phyloP scores from a whole-genome alignment of 2,797 vertebrate genomes.

The Astyanax mexicanus region DNA sequence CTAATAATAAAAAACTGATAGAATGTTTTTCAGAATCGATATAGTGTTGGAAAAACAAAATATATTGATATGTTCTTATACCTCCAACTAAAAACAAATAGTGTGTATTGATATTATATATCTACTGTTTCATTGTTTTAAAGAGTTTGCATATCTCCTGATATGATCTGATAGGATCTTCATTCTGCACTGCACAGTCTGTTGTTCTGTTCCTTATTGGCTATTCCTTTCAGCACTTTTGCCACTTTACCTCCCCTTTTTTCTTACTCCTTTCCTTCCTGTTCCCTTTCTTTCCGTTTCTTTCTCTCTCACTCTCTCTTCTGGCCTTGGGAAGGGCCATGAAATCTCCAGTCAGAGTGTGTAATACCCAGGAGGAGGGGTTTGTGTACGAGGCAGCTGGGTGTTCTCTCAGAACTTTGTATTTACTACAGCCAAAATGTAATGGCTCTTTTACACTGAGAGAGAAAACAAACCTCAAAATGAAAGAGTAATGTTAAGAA shows the following conservation, averaged over 20 bases:
- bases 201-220: slow-evolving; percentile 24
- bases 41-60: too few species aligned
- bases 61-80: too few species aligned
- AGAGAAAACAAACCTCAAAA: not conserved
- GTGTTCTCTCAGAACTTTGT: slow-evolving; percentile 27
- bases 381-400: slow-evolving; percentile 15
- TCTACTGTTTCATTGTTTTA: too few species aligned
- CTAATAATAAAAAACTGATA: too few species aligned
- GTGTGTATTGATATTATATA: too few species aligned
- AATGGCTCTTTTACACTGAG: not conserved
- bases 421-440: slow-evolving; percentile 20
- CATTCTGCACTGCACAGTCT: not conserved
- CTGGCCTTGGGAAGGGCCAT: slow-evolving; percentile 43
- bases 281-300: slow-evolving; percentile 49
- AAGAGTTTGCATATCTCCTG: too few species aligned
- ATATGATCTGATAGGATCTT: too few species aligned
- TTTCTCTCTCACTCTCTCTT: slow-evolving; percentile 29
- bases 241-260: slow-evolving; percentile 3
- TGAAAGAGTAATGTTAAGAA: slow-evolving; percentile 18
- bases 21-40: too few species aligned
- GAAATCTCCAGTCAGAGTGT: slow-evolving; percentile 38
- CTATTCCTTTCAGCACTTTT: slow-evolving; percentile 19
- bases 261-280: slow-evolving; percentile 44
- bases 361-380: slow-evolving; percentile 35
- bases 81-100: too few species aligned